Percentiles rank a stretch among this genome's conserved stretches.
These are phyloP conservation scores for Lepidothrix coronata DNA, from an alignment of 2,113 vertebrate genomes.

Conservation along the genomic window DNA sequence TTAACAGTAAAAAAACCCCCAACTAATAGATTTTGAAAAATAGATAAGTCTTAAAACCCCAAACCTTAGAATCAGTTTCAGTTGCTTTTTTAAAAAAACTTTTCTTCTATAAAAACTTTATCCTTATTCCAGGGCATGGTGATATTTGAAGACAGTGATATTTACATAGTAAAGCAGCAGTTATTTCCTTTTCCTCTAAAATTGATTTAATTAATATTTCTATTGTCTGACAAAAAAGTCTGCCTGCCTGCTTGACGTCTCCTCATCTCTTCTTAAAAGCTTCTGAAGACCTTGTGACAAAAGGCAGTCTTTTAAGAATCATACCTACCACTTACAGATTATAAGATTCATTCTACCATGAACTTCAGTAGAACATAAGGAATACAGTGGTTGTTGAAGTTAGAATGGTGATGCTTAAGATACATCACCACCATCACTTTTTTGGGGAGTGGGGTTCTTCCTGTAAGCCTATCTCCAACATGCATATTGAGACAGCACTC, in stretches of 20 bases:
- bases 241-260: background rate
- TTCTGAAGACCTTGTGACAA: slow-evolving; percentile 5
- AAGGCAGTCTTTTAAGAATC: background rate
- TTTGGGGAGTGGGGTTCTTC: background rate
- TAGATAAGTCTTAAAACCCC: background rate
- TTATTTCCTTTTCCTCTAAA: background rate
- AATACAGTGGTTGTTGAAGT: background rate
- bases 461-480: background rate
- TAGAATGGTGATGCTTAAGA: background rate
- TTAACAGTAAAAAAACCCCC: background rate
- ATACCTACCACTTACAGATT: background rate
- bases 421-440: background rate
- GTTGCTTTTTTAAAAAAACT: background rate
- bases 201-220: slow-evolving; percentile 13
- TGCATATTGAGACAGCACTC: background rate
- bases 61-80: background rate
- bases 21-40: background rate
- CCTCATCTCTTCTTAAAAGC: background rate
- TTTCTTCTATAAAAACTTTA: background rate
- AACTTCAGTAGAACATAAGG: background rate
- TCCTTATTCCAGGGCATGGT: background rate
- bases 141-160: background rate
- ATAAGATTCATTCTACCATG: background rate
- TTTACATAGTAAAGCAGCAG: background rate
- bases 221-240: background rate